Evolutionary conservation across 2,888 invertebrate genomes (phyloP), one percentile per base, ranked within the genome.

Genomic region (Pocota personata): DNA sequence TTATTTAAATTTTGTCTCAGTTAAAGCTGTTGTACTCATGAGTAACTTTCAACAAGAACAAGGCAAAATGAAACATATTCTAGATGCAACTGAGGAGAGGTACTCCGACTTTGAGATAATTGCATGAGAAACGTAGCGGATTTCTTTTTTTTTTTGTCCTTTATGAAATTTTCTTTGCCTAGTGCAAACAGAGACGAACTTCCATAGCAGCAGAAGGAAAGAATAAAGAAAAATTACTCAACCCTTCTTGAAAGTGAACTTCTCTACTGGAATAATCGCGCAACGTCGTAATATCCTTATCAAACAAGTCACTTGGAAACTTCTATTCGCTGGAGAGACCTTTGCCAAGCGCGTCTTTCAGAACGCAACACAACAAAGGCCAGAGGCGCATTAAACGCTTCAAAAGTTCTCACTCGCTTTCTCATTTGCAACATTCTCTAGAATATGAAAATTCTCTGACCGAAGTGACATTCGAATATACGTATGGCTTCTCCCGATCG

Each of bases 201-300:
- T 75, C 27, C 43, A 37, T 14, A 87, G 19, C 72, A 43, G 64
- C 71, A 60, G 55, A 72, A 64, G 73, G 6, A 62, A 82, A 71
- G 73, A 76, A 87, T 73, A 78, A 73, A 82, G 72, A 82, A 82
- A 87, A 78, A 82, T 73, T 82, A 78, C 69, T 82, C 82, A 87
- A 82, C 87, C 87, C 82, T 87, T 87, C 82, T 46, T 82, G 69
- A 78, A 82, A 87, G 73, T n/a, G 77, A 87, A 78, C 69, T 82
- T 73, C 66, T 87, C 82, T 82, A 69, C 35, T 77, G 87, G 87
- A 87, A 87, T 78, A 87, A 87, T 87, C 87, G 87, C 67, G 55
- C 82, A 64, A 78, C 78, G 87, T 87, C 87, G 82, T 87, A 82
- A 87, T 87, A 82, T 87, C 87, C 87, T 87, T 87, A 87, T 87